phyloP scores from a whole-genome alignment of 1,140 invertebrate genomes.

The Dreissena rostriformis region DNA sequence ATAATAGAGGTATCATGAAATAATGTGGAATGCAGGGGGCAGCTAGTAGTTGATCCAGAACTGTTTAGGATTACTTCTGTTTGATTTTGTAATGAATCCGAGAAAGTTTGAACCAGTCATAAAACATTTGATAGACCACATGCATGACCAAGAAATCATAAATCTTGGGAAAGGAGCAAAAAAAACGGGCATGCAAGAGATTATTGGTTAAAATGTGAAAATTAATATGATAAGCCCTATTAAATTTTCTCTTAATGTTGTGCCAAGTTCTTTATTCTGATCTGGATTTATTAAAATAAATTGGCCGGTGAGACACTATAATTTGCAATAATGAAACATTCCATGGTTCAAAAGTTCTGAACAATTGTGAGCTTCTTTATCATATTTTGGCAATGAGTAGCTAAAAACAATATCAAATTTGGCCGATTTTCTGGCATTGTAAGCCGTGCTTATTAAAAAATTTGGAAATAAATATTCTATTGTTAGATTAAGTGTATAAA shows the following conservation, averaged over 20 bases:
- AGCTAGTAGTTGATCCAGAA: slow-evolving; percentile 2
- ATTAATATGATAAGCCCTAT: not conserved
- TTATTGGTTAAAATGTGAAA: not conserved
- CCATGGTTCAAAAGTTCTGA: slow-evolving; percentile 23
- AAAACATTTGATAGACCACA: not conserved
- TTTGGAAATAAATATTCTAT: too few relatives aligned
- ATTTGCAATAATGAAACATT: slow-evolving; percentile 1
- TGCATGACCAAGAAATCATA: slow-evolving; percentile 4
- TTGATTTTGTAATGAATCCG: not conserved
- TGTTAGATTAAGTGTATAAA: too few relatives aligned
- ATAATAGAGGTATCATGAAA: slow-evolving; percentile 22
- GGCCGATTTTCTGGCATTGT: slow-evolving; percentile 28
- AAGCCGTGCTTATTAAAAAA: not conserved
- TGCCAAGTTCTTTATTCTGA: not conserved
- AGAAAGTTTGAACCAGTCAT: not conserved
- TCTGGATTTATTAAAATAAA: not conserved
- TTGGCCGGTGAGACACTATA: not conserved
- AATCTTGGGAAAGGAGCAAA: not conserved
- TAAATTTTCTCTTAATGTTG: slow-evolving; percentile 8
- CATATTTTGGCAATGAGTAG: slow-evolving; percentile 16
- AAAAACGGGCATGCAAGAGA: not conserved
- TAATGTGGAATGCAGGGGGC: slow-evolving; percentile 1
- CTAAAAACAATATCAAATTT: not conserved
- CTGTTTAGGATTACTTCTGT: not conserved
- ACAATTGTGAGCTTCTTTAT: slow-evolving; percentile 46